Base-by-base conservation (phyloP, 2,888 invertebrate genomes). In the Dilophus febrilis region DNA sequence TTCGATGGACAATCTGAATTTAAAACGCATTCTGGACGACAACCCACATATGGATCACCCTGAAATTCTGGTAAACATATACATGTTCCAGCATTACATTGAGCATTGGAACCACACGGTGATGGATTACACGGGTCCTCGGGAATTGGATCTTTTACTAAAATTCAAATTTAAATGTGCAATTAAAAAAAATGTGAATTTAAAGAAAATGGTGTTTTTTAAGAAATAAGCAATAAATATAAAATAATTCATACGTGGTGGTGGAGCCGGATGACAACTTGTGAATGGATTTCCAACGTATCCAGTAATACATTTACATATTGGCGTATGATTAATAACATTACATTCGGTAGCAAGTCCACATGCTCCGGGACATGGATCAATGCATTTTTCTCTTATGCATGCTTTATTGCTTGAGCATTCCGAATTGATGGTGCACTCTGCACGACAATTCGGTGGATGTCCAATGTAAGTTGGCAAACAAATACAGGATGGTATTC, bases 311-410 rank as follows among this genome's bases (percentile, higher is more conserved):
- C 81, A 82, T 13, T 72, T 64, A 51, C 82, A 83, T 2, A 73
- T 68, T 8, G 81, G 79, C 22, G 68, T 69, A 50, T 81, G 81
- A 50, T 74, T 77, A 40, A 75, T 72, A 19, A 80, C 75, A 36
- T 59, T 65, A 54, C 79, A 74, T 46, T 68, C 52, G 42, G 81
- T 70, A 47, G 71, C 68, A 48, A 66, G 56, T 31, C 81, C 79
- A 51, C 81, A 81, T 35, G 76, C 74, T 7, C 78, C 78, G 2
- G 75, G 73, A 46, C 81, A 82, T 7, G 80, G 79, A 56, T 81
- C 78, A 30, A 67, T 64, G 53, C 82, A 82, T 57, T 71, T 78
- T 57, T 76, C 70, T 51, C 72, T 70, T 12, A 80, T 72, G 51
- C 83, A 84, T 8, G 83, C 79, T 51, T 67, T 64, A 49, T 77